Evolutionary conservation across 1,140 invertebrate species (phyloP).

Genomic region (Gryllus bimaculatus): DNA sequence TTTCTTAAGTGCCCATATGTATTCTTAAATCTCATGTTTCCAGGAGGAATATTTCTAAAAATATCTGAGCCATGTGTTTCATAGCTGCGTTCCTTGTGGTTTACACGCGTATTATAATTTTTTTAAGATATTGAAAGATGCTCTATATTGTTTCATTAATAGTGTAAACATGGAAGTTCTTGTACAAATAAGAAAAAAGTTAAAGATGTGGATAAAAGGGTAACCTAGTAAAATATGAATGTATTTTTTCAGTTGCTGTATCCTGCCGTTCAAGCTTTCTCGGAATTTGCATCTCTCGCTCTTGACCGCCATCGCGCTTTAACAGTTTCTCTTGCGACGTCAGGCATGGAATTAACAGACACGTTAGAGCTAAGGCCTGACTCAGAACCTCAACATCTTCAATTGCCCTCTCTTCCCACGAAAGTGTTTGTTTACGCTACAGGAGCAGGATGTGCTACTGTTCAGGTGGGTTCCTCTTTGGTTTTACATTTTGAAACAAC

Average conservation of each 20-base stretch:
- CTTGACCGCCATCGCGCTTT: conserved; percentile 47
- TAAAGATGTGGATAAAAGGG: not conserved
- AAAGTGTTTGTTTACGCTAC: conserved; percentile 57
- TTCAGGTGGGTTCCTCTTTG: conserved; percentile 37
- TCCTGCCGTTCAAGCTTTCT: conserved; percentile 45
- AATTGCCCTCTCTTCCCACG: conserved; percentile 48
- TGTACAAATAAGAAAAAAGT: too few species aligned
- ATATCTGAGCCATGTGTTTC: too few species aligned
- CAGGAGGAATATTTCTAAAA: too few species aligned
- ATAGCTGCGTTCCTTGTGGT: too few species aligned
- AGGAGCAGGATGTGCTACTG: conserved; percentile 52
- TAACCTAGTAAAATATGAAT: not conserved
- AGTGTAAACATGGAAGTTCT: too few species aligned
- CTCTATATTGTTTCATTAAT: too few species aligned
- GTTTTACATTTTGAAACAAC: too few species aligned
- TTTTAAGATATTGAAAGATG: too few species aligned
- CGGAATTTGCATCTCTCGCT: conserved; percentile 42
- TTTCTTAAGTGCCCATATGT: too few species aligned
- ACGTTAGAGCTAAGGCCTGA: conserved; percentile 46
- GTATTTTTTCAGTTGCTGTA: conserved; percentile 38
- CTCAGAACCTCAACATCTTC: conserved; percentile 40
- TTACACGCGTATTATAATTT: too few species aligned
- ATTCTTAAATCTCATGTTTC: too few species aligned
- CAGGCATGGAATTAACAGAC: conserved; percentile 55
- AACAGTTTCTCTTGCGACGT: conserved; percentile 51